A percentile compares a stretch with the other conserved stretches of the same genome.
These are phyloP conservation scores for Apis mellifera DNA, from an alignment of 1,140 invertebrate genomes.

Conservation along the genomic window DNA sequence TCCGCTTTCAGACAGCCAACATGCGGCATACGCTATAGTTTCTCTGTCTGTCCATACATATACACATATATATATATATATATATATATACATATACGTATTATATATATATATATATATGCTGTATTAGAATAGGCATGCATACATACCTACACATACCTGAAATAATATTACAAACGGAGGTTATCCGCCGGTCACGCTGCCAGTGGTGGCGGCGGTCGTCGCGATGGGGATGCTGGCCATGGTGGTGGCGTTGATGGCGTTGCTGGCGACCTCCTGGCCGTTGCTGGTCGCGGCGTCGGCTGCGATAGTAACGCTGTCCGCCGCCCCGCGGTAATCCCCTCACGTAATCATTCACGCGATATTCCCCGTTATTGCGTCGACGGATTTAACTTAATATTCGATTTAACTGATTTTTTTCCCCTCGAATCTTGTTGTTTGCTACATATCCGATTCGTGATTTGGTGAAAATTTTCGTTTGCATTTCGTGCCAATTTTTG, in stretches of 20 bases:
- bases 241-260: slow-evolving; percentile 44
- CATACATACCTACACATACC: slow-evolving; percentile 23
- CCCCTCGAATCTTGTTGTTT: neutral
- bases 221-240: slow-evolving; percentile 33
- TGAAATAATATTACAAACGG: slow-evolving; percentile 66
- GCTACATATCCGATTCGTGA: neutral
- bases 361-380: slow-evolving; percentile 61
- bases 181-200: slow-evolving; percentile 56
- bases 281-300: slow-evolving; percentile 7
- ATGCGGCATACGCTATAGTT: neutral
- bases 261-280: slow-evolving; percentile 27
- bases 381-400: slow-evolving; percentile 70
- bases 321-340: slow-evolving; percentile 22
- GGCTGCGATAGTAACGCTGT: slow-evolving; percentile 39
- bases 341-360: slow-evolving; percentile 61
- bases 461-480: neutral
- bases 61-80: too few relatives aligned
- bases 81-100: slow-evolving; percentile 3
- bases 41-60: too few relatives aligned
- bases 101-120: too few relatives aligned
- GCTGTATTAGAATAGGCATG: slow-evolving; percentile 35
- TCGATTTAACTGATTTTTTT: slow-evolving; percentile 68
- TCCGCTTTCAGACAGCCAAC: slow-evolving; percentile 53
- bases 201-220: slow-evolving; percentile 36
- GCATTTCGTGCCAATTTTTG: neutral